These are phyloP conservation scores for Diadumene lineata DNA, from an alignment of 92 coral and sea anemone genomes.

Conservation along the genomic window DNA sequence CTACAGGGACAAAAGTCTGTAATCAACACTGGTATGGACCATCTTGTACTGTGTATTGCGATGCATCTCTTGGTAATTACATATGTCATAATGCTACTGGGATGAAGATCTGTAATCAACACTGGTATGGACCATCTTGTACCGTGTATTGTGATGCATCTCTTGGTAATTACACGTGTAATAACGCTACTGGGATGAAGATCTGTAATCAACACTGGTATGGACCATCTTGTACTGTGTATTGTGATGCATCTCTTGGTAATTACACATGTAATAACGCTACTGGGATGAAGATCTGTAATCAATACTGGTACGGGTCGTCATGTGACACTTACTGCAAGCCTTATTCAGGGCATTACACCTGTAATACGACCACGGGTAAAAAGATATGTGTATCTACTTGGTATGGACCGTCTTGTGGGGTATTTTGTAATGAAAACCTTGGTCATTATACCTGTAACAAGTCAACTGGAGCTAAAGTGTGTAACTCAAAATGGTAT, in stretches of 20 bases:
- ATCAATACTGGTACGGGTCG: not conserved
- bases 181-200: not conserved
- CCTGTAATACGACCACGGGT: conserved; percentile 37
- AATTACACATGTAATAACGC: no score
- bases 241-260: no score
- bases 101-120: not conserved
- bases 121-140: not conserved
- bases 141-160: not conserved
- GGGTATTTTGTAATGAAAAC: not conserved
- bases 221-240: not conserved
- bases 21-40: not conserved
- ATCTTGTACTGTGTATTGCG: not conserved
- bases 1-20: not conserved
- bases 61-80: not conserved
- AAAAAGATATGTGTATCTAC: not conserved
- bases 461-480: not conserved
- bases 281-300: not conserved
- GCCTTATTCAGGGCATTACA: conserved; percentile 50
- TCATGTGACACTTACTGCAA: conserved; percentile 34
- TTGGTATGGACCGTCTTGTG: not conserved
- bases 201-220: not conserved
- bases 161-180: not conserved
- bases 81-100: not conserved
- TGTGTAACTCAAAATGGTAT: conserved; percentile 15
- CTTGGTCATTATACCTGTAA: not conserved